Evolutionary conservation across 1,140 invertebrate species (phyloP).

Genomic region (Batillaria attramentaria): DNA sequence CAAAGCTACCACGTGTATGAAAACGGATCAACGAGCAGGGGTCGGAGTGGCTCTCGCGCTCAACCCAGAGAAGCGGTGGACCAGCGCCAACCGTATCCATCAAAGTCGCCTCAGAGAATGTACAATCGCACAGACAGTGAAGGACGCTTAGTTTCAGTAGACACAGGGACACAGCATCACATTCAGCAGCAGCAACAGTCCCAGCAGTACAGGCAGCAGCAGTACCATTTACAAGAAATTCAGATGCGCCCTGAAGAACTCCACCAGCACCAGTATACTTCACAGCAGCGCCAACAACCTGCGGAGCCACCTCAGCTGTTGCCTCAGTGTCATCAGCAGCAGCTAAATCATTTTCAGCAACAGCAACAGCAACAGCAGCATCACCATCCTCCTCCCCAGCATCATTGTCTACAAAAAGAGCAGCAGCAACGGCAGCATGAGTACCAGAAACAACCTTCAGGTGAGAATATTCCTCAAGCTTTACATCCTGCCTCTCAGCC

Average conservation of each 20-base stretch:
- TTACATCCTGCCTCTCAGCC: constrained; percentile 18
- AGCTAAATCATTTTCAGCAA: constrained; percentile 15
- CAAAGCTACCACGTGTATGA: neutral
- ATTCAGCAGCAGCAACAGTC: too few relatives aligned
- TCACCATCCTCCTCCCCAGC: neutral
- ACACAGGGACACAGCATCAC: too few relatives aligned
- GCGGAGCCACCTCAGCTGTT: neutral
- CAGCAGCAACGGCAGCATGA: constrained; percentile 32
- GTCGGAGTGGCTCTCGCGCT: neutral
- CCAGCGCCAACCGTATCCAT: too few relatives aligned
- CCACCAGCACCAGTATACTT: too few relatives aligned
- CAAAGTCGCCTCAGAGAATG: too few relatives aligned
- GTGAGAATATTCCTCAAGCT: constrained; percentile 36
- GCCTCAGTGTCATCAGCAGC: constrained; percentile 6
- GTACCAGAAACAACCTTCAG: constrained; percentile 28
- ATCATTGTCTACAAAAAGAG: constrained; percentile 1
- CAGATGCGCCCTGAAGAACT: too few relatives aligned
- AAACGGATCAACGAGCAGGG: neutral
- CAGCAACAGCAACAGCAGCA: constrained; percentile 3
- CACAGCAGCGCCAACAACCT: neutral
- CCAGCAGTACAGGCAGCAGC: too few relatives aligned
- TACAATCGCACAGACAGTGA: too few relatives aligned
- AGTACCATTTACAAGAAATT: too few relatives aligned
- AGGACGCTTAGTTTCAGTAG: too few relatives aligned
- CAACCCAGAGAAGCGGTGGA: neutral